Base-by-base conservation (phyloP, 2,113 vertebrate species). In the Heterocephalus glaber region DNA sequence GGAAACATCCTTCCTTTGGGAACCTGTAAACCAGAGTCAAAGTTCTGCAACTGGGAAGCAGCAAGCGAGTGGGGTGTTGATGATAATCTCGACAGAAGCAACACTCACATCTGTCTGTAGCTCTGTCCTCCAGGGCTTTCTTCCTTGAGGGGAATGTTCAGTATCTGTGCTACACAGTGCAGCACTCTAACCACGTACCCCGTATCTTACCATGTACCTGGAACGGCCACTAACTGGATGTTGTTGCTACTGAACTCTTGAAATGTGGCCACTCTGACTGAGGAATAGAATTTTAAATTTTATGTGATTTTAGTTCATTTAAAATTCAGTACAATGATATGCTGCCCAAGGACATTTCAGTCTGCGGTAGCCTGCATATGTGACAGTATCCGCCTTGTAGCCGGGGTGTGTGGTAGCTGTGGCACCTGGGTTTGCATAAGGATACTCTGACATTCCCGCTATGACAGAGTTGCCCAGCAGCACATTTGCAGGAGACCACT, bases 251-350 rank as follows among this genome's bases (percentile, higher is more conserved):
- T 22, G 28, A 70, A 52, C 41, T 44, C 28, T 41, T 70, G 86
- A 61, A 66, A n/a, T 79, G 70, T 68, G 30, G 49, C 38, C 58
- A 3, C 12, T 77, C 38, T 61, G 83, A 81, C 4, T 80, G 16
- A 49, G 41, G 41, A 68, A 38, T 10, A n/a, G 10, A 86, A 56
- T 74, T 83, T 56, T 65, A 72, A 22, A 35, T 82, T 44, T 70
- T 83, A 76, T 47, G 28, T 79, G 41, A 54, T 66, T 76, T 79
- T 66, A 66, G 86, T 79, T 86, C 60, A 66, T 66, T 86, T 86
- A 66, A 89, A 19, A 49, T 49, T 47, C 9, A 65, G 4, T 61
- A 41, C 2, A 28, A 4, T 17, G 17, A 63, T 65, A 22, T 16
- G 12, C 22, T 82, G 54, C 12, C 35, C 22, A 60, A 41, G 22